These are phyloP conservation scores for Pollimyrus isidori DNA, from an alignment of 2,113 vertebrate species.

Conservation along the genomic window DNA sequence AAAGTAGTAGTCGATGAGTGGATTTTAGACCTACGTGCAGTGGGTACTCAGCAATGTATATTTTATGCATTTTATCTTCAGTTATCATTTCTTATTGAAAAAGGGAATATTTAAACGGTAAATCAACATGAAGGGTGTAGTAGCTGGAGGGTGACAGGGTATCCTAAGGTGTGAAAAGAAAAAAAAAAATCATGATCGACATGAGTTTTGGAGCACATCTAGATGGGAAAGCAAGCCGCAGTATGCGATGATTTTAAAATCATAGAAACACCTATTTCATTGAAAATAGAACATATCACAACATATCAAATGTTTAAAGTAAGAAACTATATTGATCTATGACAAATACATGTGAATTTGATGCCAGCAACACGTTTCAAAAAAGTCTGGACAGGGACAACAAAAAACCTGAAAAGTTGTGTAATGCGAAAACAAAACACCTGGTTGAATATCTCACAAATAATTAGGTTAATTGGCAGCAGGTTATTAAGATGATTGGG, in stretches of 20 bases:
- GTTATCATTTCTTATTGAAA: not conserved
- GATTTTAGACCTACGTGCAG: not conserved
- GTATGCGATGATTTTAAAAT: not conserved
- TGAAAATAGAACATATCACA: not conserved
- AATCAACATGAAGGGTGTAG: not conserved
- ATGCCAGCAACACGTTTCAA: not conserved
- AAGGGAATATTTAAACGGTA: not conserved
- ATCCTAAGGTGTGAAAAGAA: not conserved
- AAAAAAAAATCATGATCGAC: not conserved
- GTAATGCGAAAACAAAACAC: not conserved
- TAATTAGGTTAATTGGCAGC: not conserved
- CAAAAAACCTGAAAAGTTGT: not conserved
- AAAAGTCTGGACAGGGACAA: too few species aligned
- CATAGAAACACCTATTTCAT: not conserved
- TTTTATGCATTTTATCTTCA: not conserved
- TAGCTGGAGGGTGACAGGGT: not conserved
- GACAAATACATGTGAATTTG: not conserved
- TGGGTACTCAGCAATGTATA: not conserved
- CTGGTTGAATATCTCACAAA: not conserved
- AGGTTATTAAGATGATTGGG: not conserved
- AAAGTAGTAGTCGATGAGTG: not conserved
- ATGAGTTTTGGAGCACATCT: not conserved
- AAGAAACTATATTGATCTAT: not conserved
- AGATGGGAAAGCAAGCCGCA: not conserved
- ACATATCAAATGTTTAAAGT: not conserved